phyloP scores from a whole-genome alignment of 2,113 vertebrate genomes.

The Zosterops lateralis region DNA sequence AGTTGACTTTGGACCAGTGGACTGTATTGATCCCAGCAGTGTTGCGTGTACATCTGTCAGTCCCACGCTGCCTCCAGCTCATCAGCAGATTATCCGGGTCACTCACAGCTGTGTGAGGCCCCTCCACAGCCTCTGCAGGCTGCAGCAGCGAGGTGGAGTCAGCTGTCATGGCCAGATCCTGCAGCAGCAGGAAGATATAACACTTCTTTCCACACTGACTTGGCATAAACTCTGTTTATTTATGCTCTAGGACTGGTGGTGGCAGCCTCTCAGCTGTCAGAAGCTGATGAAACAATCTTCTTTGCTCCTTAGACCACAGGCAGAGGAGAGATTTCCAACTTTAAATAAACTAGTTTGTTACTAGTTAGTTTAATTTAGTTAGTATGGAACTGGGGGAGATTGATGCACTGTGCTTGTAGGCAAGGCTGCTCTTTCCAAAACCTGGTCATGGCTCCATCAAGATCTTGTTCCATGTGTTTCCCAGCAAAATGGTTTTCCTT shows the following conservation, averaged over 20 bases:
- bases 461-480: neutral
- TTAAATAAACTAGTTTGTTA: neutral
- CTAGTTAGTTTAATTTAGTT: neutral
- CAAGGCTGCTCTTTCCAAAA: neutral
- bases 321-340: neutral
- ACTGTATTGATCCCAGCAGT: neutral
- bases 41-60: slow-evolving; percentile 12
- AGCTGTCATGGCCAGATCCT: neutral
- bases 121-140: neutral
- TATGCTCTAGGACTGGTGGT: neutral
- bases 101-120: neutral
- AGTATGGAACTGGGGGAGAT: neutral
- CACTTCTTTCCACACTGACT: neutral
- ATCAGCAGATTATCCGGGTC: neutral
- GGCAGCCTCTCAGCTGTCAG: neutral
- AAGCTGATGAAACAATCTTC: neutral
- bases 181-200: neutral
- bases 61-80: neutral
- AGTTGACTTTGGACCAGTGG: neutral
- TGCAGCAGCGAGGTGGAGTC: fast-evolving
- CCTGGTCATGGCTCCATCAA: neutral
- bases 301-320: neutral
- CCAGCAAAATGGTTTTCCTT: neutral
- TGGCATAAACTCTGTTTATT: neutral
- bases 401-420: neutral